phyloP scores from a whole-genome alignment of 2,113 vertebrate genomes.

The Eidolon helvum region DNA sequence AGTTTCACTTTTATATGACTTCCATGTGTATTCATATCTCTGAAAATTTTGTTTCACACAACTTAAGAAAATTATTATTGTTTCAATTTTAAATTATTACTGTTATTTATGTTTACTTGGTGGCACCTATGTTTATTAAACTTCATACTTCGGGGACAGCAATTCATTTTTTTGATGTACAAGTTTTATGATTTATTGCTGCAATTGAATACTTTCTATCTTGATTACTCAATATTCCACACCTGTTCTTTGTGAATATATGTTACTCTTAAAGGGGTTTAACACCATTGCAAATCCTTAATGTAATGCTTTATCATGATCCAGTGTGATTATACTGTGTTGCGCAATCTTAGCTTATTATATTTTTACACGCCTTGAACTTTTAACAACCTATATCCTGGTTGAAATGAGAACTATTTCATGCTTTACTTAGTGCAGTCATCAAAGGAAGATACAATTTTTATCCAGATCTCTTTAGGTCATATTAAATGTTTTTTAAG shows the following conservation, averaged over 20 bases:
- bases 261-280: conserved; percentile 51
- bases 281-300: neutral
- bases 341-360: neutral
- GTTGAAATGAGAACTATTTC: conserved; percentile 44
- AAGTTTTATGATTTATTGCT: conserved; percentile 68
- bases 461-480: conserved; percentile 34
- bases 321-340: neutral
- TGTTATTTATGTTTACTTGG: conserved; percentile 51
- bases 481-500: neutral
- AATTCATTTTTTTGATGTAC: conserved; percentile 61
- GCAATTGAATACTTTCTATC: conserved; percentile 10
- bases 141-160: conserved; percentile 4
- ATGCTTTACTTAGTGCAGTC: neutral
- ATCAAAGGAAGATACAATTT: neutral
- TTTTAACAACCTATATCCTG: neutral
- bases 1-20: neutral
- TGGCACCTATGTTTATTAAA: conserved; percentile 71
- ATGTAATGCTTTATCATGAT: conserved; percentile 39
- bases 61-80: conserved; percentile 64
- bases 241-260: conserved; percentile 29
- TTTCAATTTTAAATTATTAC: conserved; percentile 70
- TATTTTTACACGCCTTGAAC: conserved; percentile 6
- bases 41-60: conserved; percentile 42
- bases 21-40: conserved; percentile 52
- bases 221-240: conserved; percentile 49